Conservation (phyloP, 1,140 invertebrate genomes). For the Drosophila melanogaster region Release_6_plus_ISO1_MT NC_004354.4:3886501-3887000, state of each 20-base stretch:
- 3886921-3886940: constrained; percentile 1
- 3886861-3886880: constrained; percentile 12
- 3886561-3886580: too few relatives aligned
- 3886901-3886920: constrained; percentile 6
- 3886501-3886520: too few relatives aligned
- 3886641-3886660: background rate
- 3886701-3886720: constrained; percentile 2
- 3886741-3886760: constrained; percentile 8
- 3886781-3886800: constrained; percentile 34
- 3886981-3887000: constrained; percentile 24
- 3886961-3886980: constrained; percentile 40
- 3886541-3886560: too few relatives aligned
- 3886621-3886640: background rate
- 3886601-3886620: background rate
- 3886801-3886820: constrained; percentile 42
- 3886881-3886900: constrained; percentile 13
- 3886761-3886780: constrained; percentile 19
- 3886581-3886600: too few relatives aligned
- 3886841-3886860: constrained; percentile 44
- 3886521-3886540: too few relatives aligned
- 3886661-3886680: background rate
- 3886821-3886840: constrained; percentile 18
- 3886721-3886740: constrained; percentile 10
- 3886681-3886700: background rate
- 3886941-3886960: constrained; percentile 1